Evolutionary conservation across 2,888 invertebrate genomes (phyloP), one percentile per base, ranked within the genome.

Genomic region (Mesopsocus fuscifrons): DNA sequence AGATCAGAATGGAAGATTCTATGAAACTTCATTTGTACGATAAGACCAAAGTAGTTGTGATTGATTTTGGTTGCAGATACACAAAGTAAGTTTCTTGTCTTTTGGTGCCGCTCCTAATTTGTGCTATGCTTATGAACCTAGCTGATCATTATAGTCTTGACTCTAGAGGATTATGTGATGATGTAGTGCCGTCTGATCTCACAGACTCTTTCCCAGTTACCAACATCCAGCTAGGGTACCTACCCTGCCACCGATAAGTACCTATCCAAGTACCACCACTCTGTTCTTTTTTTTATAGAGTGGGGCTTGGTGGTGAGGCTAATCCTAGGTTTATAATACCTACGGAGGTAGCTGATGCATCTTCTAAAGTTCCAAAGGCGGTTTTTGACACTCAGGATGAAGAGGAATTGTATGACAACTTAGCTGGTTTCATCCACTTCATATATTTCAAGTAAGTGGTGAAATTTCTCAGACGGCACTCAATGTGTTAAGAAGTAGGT

Each of bases 31-130:
- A 18, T 6, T 61, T 84, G 2, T 89, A 82, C 57, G 88, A 91
- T 64, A 80, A 79, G 11, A 71, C 78, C 72, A 80, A 84, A 55
- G 79, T 83, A 11, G 80, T 92, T 1, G 81, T 94, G 13, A 59
- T 94, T 47, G 94, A 95, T 58, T 77, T 95, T 48, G 94, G 94
- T 40, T 69, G 73, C 33, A 85, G 85, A 16, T 94, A 84, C 55
- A 91, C 92, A 1, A 94, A 92, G 91, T 92, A 66, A 67, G 71
- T 53, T n/a, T n/a, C n/a, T n/a, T n/a, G n/a, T n/a, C n/a, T n/a
- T n/a, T n/a, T n/a, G n/a, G n/a, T n/a, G n/a, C n/a, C n/a, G n/a
- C n/a, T n/a, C n/a, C n/a, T n/a, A n/a, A n/a, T n/a, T n/a, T n/a
- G n/a, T n/a, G n/a, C n/a, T n/a, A n/a, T n/a, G n/a, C n/a, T n/a